Evolutionary conservation across 2,888 invertebrate genomes (phyloP), one percentile per base, ranked within the genome.

Genomic region (Tachystola acroxantha): DNA sequence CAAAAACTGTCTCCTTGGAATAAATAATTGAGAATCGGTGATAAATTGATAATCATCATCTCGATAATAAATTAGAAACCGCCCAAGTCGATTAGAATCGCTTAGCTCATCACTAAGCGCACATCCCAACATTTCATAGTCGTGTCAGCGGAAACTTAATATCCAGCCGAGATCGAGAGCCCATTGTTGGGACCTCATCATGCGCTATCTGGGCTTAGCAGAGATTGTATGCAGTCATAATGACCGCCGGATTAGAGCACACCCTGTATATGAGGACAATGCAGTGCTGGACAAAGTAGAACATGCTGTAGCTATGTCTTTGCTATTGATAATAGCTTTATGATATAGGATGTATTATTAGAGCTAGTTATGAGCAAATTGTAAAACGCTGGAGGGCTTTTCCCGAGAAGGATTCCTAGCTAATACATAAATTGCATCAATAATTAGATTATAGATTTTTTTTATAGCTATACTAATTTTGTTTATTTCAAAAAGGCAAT

Each of bases 121-220:
- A 19, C 27, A 29, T 40, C 40, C 48, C 48, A 56, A 46, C 53
- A 49, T 64, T 65, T 62, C 67, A 72, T 62, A 67, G 70, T 71
- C 53, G 61, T 56, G 56, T 56, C 59, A 53, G 58, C 73, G 72
- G 77, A 74, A 75, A 73, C 71, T 71, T 77, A 77, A 79, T 79
- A 78, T 74, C 74, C 62, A 59, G 52, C 48, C 56, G 67, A 78
- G 73, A 78, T 77, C 64, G 69, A 68, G 64, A 49, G 60, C 42
- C 67, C 59, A 77, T 79, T 76, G 72, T 75, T 50, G 40, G 42
- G 42, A 44, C 37, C 47, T 52, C 60, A 56, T 55, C 52, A 57
- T 49, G 14, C 50, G 56, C 48, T 56, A 66, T 70, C 20, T 19
- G 37, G 12, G 28, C 13, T 7, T 31, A 32, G n/a, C 34, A 22